Evolutionary conservation across 2,797 vertebrate genomes (phyloP).

Genomic region (Scolopax bukidnonensis): DNA sequence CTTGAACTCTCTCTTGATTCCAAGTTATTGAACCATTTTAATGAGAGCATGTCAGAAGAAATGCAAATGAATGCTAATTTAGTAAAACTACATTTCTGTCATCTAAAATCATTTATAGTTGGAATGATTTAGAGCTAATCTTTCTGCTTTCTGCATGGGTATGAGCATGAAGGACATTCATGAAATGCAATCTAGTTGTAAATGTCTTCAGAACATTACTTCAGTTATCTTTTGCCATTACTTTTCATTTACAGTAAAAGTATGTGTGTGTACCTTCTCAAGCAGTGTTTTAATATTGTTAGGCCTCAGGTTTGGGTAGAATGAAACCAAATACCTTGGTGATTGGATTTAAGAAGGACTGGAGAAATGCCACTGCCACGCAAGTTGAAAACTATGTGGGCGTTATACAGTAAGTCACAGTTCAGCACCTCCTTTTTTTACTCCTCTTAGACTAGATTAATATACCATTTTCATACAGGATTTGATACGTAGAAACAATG

Average conservation of each 20-base stretch:
- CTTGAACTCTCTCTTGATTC: constrained; percentile 72
- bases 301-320: constrained; percentile 94
- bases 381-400: constrained; percentile 91
- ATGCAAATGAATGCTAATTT: constrained; percentile 83
- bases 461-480: not conserved
- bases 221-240: constrained; percentile 65
- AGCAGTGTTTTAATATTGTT: constrained; percentile 62
- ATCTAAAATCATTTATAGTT: constrained; percentile 77
- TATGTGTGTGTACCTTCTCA: constrained; percentile 35
- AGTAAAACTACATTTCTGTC: constrained; percentile 78
- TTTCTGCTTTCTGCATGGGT: constrained; percentile 73
- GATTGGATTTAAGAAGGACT: constrained; percentile 94
- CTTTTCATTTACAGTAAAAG: constrained; percentile 69
- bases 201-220: constrained; percentile 73
- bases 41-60: constrained; percentile 80
- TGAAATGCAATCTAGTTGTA: constrained; percentile 71
- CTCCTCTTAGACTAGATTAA: not conserved
- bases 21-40: constrained; percentile 82
- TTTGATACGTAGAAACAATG: not conserved
- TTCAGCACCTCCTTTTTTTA: constrained; percentile 9
- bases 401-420: constrained; percentile 91
- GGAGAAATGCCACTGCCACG: constrained; percentile 80
- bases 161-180: constrained; percentile 75
- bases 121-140: constrained; percentile 79
- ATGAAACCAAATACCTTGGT: constrained; percentile 95